These are phyloP conservation scores for Ficedula albicollis DNA, from an alignment of 2,797 vertebrate genomes.

Conservation along the genomic window DNA sequence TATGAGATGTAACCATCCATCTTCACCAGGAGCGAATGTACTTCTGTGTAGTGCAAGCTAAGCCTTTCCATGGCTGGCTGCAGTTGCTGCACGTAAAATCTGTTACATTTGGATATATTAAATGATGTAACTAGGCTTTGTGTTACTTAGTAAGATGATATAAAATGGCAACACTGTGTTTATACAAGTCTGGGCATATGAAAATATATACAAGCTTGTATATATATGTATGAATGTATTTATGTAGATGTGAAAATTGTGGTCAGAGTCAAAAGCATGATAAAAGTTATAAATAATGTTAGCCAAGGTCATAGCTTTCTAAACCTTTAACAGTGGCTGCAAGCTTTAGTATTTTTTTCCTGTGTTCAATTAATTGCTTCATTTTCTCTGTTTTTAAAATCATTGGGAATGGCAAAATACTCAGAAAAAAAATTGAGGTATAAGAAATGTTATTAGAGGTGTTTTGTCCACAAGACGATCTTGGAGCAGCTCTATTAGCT, in stretches of 20 bases:
- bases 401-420: not conserved
- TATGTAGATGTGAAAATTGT: not conserved
- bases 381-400: not conserved
- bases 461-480: not conserved
- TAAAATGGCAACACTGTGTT: not conserved
- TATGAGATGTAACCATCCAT: not conserved
- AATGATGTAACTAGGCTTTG: not conserved
- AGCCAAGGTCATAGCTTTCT: not conserved
- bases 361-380: not conserved
- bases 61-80: not conserved
- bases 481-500: not conserved
- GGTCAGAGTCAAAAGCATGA: not conserved
- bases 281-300: not conserved
- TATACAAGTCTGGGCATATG: not conserved
- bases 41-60: not conserved
- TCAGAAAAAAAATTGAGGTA: fast-evolving
- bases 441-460: not conserved
- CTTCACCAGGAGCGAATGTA: not conserved
- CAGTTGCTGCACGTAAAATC: not conserved
- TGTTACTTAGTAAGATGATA: not conserved
- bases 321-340: not conserved
- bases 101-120: not conserved
- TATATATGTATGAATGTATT: not conserved
- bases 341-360: not conserved
- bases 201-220: not conserved